Evolutionary conservation across 2,797 vertebrate species (phyloP), one percentile per base, ranked within the genome.

Genomic region (Oryzias dopingdopingensis): DNA sequence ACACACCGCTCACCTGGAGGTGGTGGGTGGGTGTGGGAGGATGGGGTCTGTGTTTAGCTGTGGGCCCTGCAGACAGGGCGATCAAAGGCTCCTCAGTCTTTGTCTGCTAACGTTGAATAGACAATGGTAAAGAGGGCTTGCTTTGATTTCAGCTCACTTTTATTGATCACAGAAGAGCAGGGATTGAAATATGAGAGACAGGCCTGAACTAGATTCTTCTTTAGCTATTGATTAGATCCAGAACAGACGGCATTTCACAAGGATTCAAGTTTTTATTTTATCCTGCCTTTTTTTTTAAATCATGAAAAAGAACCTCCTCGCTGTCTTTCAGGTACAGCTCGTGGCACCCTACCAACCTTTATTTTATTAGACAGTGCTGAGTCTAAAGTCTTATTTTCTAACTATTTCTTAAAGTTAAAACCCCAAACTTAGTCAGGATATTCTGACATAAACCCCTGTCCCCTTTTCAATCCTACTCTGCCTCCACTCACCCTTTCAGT

Each of bases 81-180:
- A 88, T 90, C 88, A 90, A 89, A 90, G 88, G 81, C 83, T 83
- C 84, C 85, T 89, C 86, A 86, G 80, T 85, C 87, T 88, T 84
- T 88, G 87, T 90, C 85, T 89, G 80, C 86, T 86, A 85, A 88
- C 85, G 83, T 84, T 76, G 87, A 89, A 83, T 80, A 89, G 86
- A 88, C 87, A 85, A 84, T 83, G 75, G 88, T 83, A 88, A 88
- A 88, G 85, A 85, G 82, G 77, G 67, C 65, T 65, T 29, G 50
- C 88, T 90, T 90, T 90, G 88, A 90, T 88, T 87, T 74, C 82
- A 66, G 76, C 86, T 85, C 81, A 84, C 81, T 81, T 71, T 86
- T 89, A 90, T 90, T 89, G 88, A 89, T 90, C 88, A 88, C 65
- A 83, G 55, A 70, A 46, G 81, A 87, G 85, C 83, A 60, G 80